A percentile compares a stretch with the other conserved stretches of the same genome.
Evolutionary conservation across 2,888 invertebrate species (phyloP).

Genomic region (Rugalucina vietnamica): DNA sequence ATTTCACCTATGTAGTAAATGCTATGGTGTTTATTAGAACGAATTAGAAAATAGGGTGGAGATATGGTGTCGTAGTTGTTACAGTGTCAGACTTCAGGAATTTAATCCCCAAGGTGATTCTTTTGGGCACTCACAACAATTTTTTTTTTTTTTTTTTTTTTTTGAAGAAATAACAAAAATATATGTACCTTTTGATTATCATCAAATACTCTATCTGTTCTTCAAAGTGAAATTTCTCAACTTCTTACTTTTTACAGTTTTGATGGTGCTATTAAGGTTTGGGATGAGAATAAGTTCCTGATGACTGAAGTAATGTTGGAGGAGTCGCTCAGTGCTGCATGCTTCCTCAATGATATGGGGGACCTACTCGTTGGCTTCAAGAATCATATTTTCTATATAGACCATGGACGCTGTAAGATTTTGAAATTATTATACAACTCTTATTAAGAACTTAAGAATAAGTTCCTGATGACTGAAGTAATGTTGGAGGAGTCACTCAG

Average conservation of each 20-base stretch:
- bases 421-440: too few relatives aligned
- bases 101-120: too few relatives aligned
- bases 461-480: conserved; percentile 79
- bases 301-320: conserved; percentile 80
- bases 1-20: too few relatives aligned
- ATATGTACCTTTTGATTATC: too few relatives aligned
- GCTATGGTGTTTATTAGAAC: too few relatives aligned
- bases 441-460: too few relatives aligned
- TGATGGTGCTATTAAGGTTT: conserved; percentile 81
- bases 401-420: conserved; percentile 76
- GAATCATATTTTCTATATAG: conserved; percentile 81
- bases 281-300: conserved; percentile 76
- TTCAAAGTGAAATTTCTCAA: background rate
- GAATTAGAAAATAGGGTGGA: too few relatives aligned
- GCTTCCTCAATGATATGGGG: conserved; percentile 79
- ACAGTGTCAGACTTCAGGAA: too few relatives aligned
- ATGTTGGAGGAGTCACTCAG: conserved; percentile 75
- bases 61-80: too few relatives aligned
- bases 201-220: background rate
- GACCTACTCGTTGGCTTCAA: conserved; percentile 80
- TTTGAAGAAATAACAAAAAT: too few relatives aligned
- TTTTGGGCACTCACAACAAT: too few relatives aligned
- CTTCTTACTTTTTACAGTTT: conserved; percentile 63
- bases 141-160: too few relatives aligned
- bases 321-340: conserved; percentile 72